These are phyloP conservation scores for Collichthys lucidus DNA, from an alignment of 2,113 vertebrate genomes.

Conservation along the genomic window DNA sequence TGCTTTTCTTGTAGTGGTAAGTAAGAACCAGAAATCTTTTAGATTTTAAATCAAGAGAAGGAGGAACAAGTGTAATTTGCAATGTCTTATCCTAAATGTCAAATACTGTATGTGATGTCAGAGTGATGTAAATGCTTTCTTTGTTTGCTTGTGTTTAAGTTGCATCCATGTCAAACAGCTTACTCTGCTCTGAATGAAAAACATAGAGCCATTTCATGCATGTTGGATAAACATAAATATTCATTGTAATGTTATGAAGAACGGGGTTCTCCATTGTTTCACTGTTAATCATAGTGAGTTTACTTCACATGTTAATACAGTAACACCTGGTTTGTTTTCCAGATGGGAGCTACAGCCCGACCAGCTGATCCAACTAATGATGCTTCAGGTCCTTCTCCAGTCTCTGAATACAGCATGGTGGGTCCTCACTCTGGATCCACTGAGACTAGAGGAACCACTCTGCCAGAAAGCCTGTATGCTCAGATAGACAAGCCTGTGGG, in stretches of 20 bases:
- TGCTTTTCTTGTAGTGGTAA: too few species aligned
- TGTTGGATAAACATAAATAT: neutral
- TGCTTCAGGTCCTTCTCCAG: neutral
- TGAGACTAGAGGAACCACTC: neutral
- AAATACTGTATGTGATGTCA: neutral
- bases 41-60: too few species aligned
- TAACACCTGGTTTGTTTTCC: neutral
- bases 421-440: neutral
- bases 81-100: neutral
- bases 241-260: too few species aligned
- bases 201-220: neutral
- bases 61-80: too few species aligned
- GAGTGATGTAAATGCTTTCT: neutral
- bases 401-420: constrained; percentile 11
- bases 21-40: too few species aligned
- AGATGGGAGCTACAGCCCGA: rapidly evolving
- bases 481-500: neutral
- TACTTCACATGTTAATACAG: neutral
- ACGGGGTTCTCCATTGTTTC: too few species aligned
- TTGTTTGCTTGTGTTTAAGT: neutral
- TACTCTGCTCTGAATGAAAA: neutral
- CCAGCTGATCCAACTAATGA: rapidly evolving
- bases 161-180: neutral
- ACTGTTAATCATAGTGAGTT: neutral
- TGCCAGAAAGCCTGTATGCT: neutral